Conservation (phyloP, 2,888 invertebrate genomes). For the Anthoptus insignis region DNA sequence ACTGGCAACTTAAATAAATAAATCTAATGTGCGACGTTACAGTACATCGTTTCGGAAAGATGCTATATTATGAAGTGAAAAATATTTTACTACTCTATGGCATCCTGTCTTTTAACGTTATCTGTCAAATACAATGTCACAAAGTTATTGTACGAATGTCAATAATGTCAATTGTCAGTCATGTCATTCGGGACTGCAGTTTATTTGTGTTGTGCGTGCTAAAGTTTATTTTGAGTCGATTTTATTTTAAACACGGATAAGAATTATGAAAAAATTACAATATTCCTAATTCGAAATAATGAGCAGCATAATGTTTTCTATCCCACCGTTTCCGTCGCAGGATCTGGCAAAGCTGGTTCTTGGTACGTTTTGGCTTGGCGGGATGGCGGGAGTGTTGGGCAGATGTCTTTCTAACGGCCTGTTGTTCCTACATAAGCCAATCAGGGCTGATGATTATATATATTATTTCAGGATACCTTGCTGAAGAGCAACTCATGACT, state of each 20-base stretch:
- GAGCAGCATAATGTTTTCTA: conserved; percentile 60
- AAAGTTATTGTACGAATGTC: no score
- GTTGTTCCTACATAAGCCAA: background rate
- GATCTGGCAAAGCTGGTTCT: conserved; percentile 81
- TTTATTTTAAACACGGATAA: background rate
- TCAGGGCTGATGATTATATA: conserved; percentile 20
- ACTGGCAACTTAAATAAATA: no score
- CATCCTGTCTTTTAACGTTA: no score
- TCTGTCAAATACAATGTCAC: no score
- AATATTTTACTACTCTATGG: no score
- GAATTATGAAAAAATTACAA: conserved; percentile 12
- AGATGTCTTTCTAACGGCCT: conserved; percentile 48
- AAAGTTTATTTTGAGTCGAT: conserved; percentile 19
- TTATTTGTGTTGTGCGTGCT: background rate
- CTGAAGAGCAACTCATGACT: conserved; percentile 82
- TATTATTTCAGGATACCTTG: conserved; percentile 73
- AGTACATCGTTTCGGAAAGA: no score
- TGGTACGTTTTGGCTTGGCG: conserved; percentile 71
- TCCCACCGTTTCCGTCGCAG: conserved; percentile 78
- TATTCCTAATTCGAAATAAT: conserved; percentile 18
- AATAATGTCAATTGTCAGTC: background rate
- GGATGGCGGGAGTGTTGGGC: conserved; percentile 77
- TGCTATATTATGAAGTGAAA: no score
- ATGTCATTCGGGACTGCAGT: no score
- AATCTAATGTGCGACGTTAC: no score